Conservation (phyloP, 2,888 invertebrate species). For the Cheilosia scutellata region DNA sequence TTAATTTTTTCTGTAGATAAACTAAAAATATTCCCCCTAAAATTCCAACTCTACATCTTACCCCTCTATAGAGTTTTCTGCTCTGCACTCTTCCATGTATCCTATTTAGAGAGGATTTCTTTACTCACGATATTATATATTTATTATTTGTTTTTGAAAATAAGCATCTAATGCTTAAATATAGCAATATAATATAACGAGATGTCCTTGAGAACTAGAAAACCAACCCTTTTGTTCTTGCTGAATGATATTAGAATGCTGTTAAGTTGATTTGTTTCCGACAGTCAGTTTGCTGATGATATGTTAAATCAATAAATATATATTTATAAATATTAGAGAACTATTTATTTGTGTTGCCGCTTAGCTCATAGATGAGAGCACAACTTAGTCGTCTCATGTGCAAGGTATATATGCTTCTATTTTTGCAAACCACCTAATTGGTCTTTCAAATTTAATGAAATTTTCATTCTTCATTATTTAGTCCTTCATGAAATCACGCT, state of each 20-base stretch:
- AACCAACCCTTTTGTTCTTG: constrained; percentile 59
- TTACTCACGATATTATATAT: constrained; percentile 34
- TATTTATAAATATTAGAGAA: constrained; percentile 3
- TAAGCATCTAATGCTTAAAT: constrained; percentile 49
- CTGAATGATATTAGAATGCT: constrained; percentile 72
- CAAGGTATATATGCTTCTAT: constrained; percentile 63
- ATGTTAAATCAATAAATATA: constrained; percentile 38
- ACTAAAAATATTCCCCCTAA: constrained; percentile 23
- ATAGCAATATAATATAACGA: constrained; percentile 34
- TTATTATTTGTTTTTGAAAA: constrained; percentile 34
- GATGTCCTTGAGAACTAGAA: constrained; percentile 39
- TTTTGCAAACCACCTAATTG: constrained; percentile 61
- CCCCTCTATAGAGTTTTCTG: constrained; percentile 59
- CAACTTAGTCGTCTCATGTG: constrained; percentile 35
- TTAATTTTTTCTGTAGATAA: constrained; percentile 69
- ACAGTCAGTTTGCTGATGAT: constrained; percentile 72
- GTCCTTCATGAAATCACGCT: constrained; percentile 7
- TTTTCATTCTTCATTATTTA: constrained; percentile 16
- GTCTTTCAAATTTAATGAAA: constrained; percentile 2
- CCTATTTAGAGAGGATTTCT: constrained; percentile 47
- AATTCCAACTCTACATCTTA: constrained; percentile 52
- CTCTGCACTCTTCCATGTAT: constrained; percentile 59
- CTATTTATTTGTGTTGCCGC: constrained; percentile 26
- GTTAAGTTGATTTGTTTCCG: constrained; percentile 72
- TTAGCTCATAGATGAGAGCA: constrained; percentile 20